Evolutionary conservation across 2,797 vertebrate genomes (phyloP).

Genomic region (Spatula versicolor): DNA sequence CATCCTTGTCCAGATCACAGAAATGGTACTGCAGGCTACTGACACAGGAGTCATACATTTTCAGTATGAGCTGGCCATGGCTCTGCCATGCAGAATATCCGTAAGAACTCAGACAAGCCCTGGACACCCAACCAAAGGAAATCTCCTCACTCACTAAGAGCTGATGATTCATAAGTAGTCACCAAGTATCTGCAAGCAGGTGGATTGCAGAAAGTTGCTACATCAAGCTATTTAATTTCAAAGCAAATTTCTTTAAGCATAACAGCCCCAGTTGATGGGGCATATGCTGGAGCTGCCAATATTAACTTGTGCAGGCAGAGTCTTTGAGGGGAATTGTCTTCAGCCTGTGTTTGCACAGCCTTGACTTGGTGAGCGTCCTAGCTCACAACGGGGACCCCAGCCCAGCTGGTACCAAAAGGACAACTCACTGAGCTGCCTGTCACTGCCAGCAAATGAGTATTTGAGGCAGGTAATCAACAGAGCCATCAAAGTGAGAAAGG

Average conservation of each 20-base stretch:
- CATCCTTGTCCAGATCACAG: background rate
- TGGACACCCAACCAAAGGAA: background rate
- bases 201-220: background rate
- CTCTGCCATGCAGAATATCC: background rate
- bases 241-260: background rate
- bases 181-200: background rate
- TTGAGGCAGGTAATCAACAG: background rate
- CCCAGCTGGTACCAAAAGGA: background rate
- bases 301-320: background rate
- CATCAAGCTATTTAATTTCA: background rate
- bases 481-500: background rate
- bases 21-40: background rate
- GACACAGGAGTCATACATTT: background rate
- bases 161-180: background rate
- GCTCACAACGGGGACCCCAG: background rate
- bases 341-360: background rate
- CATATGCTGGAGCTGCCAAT: background rate
- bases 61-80: background rate
- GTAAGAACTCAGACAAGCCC: background rate
- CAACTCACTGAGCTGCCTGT: background rate
- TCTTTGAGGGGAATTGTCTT: background rate
- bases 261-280: background rate
- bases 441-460: rapidly evolving
- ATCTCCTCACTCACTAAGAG: background rate
- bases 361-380: background rate